phyloP scores from a whole-genome alignment of 2,888 invertebrate genomes.

The Drymonia ruficornis region DNA sequence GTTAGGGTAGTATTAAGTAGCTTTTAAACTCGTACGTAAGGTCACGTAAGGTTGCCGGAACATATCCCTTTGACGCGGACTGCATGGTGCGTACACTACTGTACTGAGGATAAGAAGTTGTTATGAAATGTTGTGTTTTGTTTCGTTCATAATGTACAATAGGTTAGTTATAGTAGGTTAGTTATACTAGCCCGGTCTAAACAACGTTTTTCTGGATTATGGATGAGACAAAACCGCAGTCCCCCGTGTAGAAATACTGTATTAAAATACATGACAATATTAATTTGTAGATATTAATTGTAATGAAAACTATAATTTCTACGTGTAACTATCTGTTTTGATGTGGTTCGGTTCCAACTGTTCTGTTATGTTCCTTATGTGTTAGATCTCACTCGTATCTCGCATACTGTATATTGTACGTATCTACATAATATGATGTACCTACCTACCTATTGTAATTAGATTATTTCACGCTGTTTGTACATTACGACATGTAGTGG shows the following conservation, averaged over 20 bases:
- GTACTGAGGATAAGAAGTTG: background rate
- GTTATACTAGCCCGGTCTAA: too few species aligned
- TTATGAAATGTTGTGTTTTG: background rate
- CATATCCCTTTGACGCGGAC: slow-evolving; percentile 54
- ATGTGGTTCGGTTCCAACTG: slow-evolving; percentile 44
- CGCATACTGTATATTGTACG: slow-evolving; percentile 55
- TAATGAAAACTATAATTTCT: slow-evolving; percentile 28
- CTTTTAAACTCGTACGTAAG: slow-evolving; percentile 28
- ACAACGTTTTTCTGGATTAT: background rate
- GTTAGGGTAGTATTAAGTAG: slow-evolving; percentile 54
- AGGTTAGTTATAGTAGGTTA: too few species aligned
- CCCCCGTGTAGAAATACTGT: slow-evolving; percentile 38
- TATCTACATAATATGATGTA: slow-evolving; percentile 36
- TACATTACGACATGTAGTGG: slow-evolving; percentile 52
- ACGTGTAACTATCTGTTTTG: slow-evolving; percentile 41
- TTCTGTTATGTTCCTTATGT: slow-evolving; percentile 67
- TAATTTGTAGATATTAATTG: slow-evolving; percentile 57
- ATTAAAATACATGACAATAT: slow-evolving; percentile 73
- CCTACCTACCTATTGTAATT: slow-evolving; percentile 43
- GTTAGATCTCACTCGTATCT: slow-evolving; percentile 74
- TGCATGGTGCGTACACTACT: slow-evolving; percentile 8
- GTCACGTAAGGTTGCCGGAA: slow-evolving; percentile 47
- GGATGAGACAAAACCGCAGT: background rate
- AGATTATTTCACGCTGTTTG: slow-evolving; percentile 39
- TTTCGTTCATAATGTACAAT: background rate